phyloP scores from a whole-genome alignment of 1,140 invertebrate genomes.

The Drosophila nigromelanica region DNA sequence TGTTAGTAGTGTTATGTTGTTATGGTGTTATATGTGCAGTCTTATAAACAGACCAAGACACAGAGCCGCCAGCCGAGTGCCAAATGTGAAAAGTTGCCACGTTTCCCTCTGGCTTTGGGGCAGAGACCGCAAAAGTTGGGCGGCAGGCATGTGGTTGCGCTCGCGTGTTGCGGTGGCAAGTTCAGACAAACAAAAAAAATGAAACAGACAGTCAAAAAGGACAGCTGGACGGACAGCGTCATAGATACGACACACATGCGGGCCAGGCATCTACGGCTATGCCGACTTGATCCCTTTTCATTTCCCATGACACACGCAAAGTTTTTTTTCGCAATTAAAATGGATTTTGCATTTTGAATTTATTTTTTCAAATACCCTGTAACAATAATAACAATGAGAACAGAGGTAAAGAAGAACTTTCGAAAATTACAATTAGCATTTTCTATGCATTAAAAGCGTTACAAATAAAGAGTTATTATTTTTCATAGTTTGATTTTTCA shows the following conservation, averaged over 20 bases:
- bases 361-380: slow-evolving; percentile 11
- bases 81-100: slow-evolving; percentile 73
- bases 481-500: too few relatives aligned
- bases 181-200: slow-evolving; percentile 57
- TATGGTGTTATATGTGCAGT: slow-evolving; percentile 29
- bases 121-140: slow-evolving; percentile 22
- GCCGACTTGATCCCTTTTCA: slow-evolving; percentile 68
- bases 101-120: slow-evolving; percentile 30
- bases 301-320: slow-evolving; percentile 73
- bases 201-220: slow-evolving; percentile 1
- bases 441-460: too few relatives aligned
- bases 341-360: slow-evolving; percentile 41
- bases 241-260: slow-evolving; percentile 48
- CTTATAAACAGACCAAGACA: slow-evolving; percentile 14
- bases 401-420: too few relatives aligned
- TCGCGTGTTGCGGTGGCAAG: slow-evolving; percentile 79
- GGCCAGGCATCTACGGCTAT: slow-evolving; percentile 42
- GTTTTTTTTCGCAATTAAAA: slow-evolving; percentile 70
- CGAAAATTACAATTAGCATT: too few relatives aligned
- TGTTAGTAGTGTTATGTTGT: slow-evolving; percentile 53
- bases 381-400: background rate
- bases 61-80: slow-evolving; percentile 10
- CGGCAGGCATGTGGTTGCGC: slow-evolving; percentile 32
- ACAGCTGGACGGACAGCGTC: slow-evolving; percentile 23
- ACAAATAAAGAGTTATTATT: too few relatives aligned